Base-by-base conservation (phyloP, 2,888 invertebrate species). In the Watsonalla cultraria region DNA sequence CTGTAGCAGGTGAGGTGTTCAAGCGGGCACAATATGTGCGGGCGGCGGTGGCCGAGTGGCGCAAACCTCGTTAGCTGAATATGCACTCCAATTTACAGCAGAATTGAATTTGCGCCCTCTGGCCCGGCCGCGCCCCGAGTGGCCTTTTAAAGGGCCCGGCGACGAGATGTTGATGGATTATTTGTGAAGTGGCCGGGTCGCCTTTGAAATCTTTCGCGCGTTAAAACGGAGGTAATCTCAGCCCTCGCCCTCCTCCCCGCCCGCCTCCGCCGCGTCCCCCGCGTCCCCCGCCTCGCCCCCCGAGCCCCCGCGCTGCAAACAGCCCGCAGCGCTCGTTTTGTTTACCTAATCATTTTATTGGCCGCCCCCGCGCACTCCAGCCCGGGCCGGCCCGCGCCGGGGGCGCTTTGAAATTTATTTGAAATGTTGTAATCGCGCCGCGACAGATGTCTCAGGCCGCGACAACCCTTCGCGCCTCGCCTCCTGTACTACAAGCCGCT, bases 191-290 rank as follows among this genome's bases (percentile, higher is more conserved):
- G 88, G 83, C 85, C 80, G 76, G 74, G 60, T 65, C 77, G 82
- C 86, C 87, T 89, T 88, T 88, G 83, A 89, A 89, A 86, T 83
- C 86, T 86, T 84, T 89, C 86, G 82, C 84, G 89, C 90, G 90
- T 87, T 89, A 90, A 90, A 90, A 89, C 80, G 90, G 83, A 89
- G 89, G 87, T 85, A 87, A 86, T 88, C 87, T 83, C 80, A 73
- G 72, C 78, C 68, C 76, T 62, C 72, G 56, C 65, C 72, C 64
- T 52, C 68, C 52, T 54, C 61, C 53, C 53, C 55, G 57, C 59
- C 57, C 57, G 54, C 59, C 58, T 54, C 57, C 59, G 55, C 59
- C 24, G 24, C 24, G 2, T 24, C 24, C 2, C 24, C 24, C 52
- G 55, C 33, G 62, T 62, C 45, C 35, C 62, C 50, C 60, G 47